A percentile compares a stretch with the other conserved stretches of the same genome.
phyloP scores from a whole-genome alignment of 2,113 vertebrate species.

The Atherinomorus stipes region DNA sequence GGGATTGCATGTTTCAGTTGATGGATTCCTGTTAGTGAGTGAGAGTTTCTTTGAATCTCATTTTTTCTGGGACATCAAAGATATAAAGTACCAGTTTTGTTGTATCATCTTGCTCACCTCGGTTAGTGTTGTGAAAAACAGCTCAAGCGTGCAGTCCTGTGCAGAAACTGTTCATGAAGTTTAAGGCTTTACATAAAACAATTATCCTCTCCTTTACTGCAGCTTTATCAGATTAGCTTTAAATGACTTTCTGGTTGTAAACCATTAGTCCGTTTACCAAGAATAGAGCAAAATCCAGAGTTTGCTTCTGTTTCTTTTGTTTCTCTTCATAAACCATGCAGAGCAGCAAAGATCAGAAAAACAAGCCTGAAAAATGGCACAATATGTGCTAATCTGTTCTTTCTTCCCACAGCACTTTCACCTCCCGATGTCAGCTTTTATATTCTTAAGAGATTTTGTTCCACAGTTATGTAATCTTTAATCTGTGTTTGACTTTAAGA shows the following conservation, averaged over 20 bases:
- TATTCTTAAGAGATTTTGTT: constrained; percentile 55
- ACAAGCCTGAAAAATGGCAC: constrained; percentile 21
- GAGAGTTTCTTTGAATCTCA: constrained; percentile 6
- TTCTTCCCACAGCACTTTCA: constrained; percentile 43
- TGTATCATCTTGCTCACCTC: neutral
- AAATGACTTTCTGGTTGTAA: constrained; percentile 43
- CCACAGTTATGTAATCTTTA: constrained; percentile 58
- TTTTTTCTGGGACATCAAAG: constrained; percentile 40
- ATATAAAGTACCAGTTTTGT: constrained; percentile 20
- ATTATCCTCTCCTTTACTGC: constrained; percentile 42
- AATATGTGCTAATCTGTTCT: constrained; percentile 39
- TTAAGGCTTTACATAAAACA: constrained; percentile 33
- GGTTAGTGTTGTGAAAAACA: constrained; percentile 11
- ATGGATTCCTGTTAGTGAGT: constrained; percentile 17
- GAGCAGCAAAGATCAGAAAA: rapidly evolving
- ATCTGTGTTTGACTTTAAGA: constrained; percentile 31
- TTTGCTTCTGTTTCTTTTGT: neutral
- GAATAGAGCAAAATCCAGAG: neutral
- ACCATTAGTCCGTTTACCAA: constrained; percentile 48
- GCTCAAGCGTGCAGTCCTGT: neutral
- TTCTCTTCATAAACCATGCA: neutral
- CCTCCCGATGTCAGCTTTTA: constrained; percentile 25
- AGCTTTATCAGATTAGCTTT: constrained; percentile 56
- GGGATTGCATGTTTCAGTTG: constrained; percentile 19
- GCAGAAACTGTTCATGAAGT: constrained; percentile 44